phyloP scores from a whole-genome alignment of 2,888 invertebrate genomes.

The Temnothorax unifasciatus region DNA sequence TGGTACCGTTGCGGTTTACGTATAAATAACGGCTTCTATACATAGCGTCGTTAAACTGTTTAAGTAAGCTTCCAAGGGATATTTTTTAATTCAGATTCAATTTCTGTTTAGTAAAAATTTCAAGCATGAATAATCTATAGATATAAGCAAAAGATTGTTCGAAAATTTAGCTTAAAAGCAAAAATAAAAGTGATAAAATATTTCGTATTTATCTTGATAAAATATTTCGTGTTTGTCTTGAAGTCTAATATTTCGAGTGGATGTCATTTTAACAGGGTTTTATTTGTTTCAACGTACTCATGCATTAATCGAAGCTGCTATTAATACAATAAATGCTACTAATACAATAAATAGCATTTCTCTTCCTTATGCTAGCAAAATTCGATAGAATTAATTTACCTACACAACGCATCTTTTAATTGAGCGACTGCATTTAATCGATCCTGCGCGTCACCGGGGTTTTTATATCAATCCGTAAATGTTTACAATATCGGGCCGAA shows the following conservation, averaged over 20 bases:
- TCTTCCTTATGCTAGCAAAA: neutral
- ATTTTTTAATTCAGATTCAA: neutral
- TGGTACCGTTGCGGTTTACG: neutral
- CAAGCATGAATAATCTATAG: neutral
- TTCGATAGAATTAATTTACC: neutral
- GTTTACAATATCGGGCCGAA: neutral
- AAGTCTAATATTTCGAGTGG: neutral
- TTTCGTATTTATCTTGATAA: neutral
- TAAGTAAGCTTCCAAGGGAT: neutral
- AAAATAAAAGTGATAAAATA: neutral
- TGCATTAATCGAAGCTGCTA: neutral
- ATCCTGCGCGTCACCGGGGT: neutral
- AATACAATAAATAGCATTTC: neutral
- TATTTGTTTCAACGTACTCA: neutral
- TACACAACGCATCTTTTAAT: neutral
- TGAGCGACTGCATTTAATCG: neutral
- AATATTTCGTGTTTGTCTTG: neutral
- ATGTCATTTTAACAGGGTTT: neutral
- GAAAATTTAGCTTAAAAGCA: neutral
- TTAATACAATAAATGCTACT: neutral
- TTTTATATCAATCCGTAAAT: conserved; percentile 9
- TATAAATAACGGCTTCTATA: neutral
- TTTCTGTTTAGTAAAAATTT: neutral
- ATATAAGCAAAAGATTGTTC: neutral
- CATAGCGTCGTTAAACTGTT: neutral